Evolutionary conservation across 2,113 vertebrate species (phyloP).

Genomic region (Tupaia tana): DNA sequence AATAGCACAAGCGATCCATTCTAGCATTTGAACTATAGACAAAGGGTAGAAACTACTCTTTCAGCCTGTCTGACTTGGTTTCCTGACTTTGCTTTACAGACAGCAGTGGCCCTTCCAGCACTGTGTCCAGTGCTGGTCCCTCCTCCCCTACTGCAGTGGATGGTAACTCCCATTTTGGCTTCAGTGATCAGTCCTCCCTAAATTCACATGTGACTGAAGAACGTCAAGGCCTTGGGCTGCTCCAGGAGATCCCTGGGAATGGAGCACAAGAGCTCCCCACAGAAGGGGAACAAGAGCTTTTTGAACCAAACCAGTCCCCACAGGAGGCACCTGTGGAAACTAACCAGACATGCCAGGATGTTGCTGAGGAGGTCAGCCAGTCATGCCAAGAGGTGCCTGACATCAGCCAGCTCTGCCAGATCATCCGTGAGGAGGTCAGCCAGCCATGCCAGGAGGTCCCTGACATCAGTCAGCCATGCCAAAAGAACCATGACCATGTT

Average conservation of each 20-base stretch:
- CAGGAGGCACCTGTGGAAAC: constrained; percentile 50
- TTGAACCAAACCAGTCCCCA: constrained; percentile 46
- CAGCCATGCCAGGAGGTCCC: constrained; percentile 36
- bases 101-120: constrained; percentile 97
- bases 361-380: constrained; percentile 35
- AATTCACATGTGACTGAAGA: constrained; percentile 91
- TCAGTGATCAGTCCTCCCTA: constrained; percentile 90
- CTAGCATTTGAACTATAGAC: not conserved
- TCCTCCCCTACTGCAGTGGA: constrained; percentile 94
- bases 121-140: constrained; percentile 96
- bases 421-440: not conserved
- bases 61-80: constrained; percentile 26
- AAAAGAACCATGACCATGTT: not conserved
- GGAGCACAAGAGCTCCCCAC: constrained; percentile 2
- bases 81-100: constrained; percentile 88
- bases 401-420: not conserved
- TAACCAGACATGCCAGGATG: constrained; percentile 23
- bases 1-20: not conserved
- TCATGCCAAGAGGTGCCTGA: constrained; percentile 23
- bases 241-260: constrained; percentile 44
- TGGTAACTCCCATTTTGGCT: constrained; percentile 92
- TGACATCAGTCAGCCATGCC: constrained; percentile 28
- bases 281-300: constrained; percentile 59
- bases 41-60: not conserved
- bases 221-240: constrained; percentile 52